Evolutionary conservation across 2,888 invertebrate genomes (phyloP).

Genomic region (Megastigmus dorsalis): DNA sequence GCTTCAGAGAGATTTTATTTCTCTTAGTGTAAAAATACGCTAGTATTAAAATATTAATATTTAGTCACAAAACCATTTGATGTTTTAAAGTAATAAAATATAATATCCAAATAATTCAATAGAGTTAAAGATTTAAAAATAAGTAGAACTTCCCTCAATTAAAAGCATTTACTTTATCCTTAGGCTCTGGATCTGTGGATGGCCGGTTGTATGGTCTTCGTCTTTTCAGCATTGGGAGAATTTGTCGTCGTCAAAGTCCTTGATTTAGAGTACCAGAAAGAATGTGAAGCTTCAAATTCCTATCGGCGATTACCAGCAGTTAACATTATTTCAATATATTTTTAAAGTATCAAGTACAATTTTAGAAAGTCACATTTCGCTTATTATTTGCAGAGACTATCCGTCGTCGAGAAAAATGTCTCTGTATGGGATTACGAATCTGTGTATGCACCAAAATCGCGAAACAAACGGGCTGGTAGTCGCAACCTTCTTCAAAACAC

Average conservation of each 20-base stretch:
- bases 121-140: too few relatives aligned
- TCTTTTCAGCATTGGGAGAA: conserved; percentile 88
- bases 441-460: conserved; percentile 59
- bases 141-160: too few relatives aligned
- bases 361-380: not conserved
- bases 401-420: conserved; percentile 80
- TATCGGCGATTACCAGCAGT: conserved; percentile 64
- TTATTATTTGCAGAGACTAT: conserved; percentile 76
- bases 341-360: not conserved
- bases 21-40: too few relatives aligned
- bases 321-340: conserved; percentile 47
- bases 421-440: conserved; percentile 70
- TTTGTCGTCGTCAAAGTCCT: conserved; percentile 89
- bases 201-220: conserved; percentile 92
- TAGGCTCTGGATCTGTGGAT: conserved; percentile 91
- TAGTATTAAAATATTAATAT: too few relatives aligned
- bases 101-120: too few relatives aligned
- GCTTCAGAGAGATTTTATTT: too few relatives aligned
- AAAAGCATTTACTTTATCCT: too few relatives aligned
- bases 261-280: conserved; percentile 83
- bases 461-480: conserved; percentile 64
- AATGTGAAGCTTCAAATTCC: conserved; percentile 62
- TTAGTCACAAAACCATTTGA: too few relatives aligned
- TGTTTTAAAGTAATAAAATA: too few relatives aligned
- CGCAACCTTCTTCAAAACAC: conserved; percentile 68